phyloP scores from a whole-genome alignment of 1,140 invertebrate species.

The Telenomus remus region DNA sequence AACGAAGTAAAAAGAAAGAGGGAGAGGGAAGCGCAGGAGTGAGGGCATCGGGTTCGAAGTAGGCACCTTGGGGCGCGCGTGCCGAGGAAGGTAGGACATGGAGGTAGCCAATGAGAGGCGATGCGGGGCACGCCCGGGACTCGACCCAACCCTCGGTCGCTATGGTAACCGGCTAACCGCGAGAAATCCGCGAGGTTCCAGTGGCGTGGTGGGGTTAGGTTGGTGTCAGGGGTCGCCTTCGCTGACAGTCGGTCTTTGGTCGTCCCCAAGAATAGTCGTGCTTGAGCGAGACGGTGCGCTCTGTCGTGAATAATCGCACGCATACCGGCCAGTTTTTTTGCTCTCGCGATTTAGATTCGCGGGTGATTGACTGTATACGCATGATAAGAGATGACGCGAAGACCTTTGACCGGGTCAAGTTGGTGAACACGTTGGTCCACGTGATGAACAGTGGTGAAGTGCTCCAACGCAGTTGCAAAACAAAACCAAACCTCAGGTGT shows the following conservation, averaged over 20 bases:
- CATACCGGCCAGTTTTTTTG: constrained; percentile 10
- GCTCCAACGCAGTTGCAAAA: constrained; percentile 1
- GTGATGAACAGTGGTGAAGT: constrained; percentile 26
- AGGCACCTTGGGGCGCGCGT: constrained; percentile 53
- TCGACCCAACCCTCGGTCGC: constrained; percentile 74
- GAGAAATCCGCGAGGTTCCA: constrained; percentile 68
- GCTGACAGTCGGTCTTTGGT: constrained; percentile 75
- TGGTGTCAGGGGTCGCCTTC: constrained; percentile 74
- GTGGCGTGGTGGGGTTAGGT: constrained; percentile 67
- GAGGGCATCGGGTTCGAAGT: constrained; percentile 59
- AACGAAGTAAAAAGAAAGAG: constrained; percentile 56
- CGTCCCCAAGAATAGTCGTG: constrained; percentile 73
- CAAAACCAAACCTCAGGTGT: constrained; percentile 4
- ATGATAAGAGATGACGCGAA: constrained; percentile 10
- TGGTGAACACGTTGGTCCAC: constrained; percentile 33
- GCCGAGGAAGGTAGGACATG: constrained; percentile 52
- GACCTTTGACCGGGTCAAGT: constrained; percentile 33
- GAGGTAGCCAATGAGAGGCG: constrained; percentile 71
- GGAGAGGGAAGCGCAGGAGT: constrained; percentile 52
- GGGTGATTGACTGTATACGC: constrained; percentile 33
- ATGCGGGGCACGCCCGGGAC: constrained; percentile 70
- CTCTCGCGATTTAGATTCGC: constrained; percentile 34
- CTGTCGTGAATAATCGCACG: constrained; percentile 28
- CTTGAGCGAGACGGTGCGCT: constrained; percentile 62
- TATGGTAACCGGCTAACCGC: constrained; percentile 72